These are phyloP conservation scores for Guaruba guarouba DNA, from an alignment of 2,113 vertebrate species.

Conservation along the genomic window DNA sequence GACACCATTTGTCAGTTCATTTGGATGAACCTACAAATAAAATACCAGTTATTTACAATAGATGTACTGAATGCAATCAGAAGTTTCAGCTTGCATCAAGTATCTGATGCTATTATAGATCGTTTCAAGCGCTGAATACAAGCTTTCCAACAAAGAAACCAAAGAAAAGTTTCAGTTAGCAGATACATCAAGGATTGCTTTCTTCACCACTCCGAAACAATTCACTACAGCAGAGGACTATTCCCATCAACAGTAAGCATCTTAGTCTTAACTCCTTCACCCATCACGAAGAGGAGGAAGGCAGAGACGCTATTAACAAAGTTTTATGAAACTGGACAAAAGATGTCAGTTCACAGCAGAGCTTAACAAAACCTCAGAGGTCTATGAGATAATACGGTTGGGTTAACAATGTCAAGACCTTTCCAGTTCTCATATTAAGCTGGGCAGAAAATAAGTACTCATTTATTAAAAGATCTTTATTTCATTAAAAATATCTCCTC, in stretches of 20 bases:
- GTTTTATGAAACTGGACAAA: not conserved
- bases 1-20: constrained; percentile 92
- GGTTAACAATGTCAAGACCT: not conserved
- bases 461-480: not conserved
- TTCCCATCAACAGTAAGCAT: not conserved
- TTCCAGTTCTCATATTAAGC: not conserved
- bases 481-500: not conserved
- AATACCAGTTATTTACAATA: not conserved
- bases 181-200: not conserved
- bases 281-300: not conserved
- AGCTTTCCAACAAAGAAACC: not conserved
- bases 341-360: not conserved
- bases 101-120: not conserved
- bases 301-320: not conserved
- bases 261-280: not conserved
- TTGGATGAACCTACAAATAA: constrained; percentile 86
- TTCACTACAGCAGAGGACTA: not conserved
- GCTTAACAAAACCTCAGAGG: not conserved
- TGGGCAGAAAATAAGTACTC: not conserved
- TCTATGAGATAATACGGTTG: not conserved
- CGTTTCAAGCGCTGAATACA: not conserved
- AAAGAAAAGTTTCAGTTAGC: not conserved
- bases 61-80: not conserved
- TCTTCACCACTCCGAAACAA: not conserved
- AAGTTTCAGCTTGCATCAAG: not conserved